Percentiles rank a stretch among this genome's conserved stretches.
phyloP scores from a whole-genome alignment of 1,140 invertebrate genomes.

The Heliconius hewitsoni region DNA sequence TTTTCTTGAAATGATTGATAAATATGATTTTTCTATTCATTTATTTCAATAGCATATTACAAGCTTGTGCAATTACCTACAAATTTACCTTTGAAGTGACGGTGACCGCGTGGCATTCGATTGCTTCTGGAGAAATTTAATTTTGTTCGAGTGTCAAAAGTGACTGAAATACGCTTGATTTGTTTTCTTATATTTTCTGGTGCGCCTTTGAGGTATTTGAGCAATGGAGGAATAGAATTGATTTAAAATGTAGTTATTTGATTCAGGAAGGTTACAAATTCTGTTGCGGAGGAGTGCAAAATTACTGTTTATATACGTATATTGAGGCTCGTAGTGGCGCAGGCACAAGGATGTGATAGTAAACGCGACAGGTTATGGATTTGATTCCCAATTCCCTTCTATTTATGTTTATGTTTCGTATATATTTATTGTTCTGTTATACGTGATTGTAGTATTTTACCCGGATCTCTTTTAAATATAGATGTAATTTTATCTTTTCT shows the following conservation, averaged over 20 bases:
- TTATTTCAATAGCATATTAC: neutral
- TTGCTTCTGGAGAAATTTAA: slow-evolving; percentile 27
- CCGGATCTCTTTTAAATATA: too few relatives aligned
- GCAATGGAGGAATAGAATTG: neutral
- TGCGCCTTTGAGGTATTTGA: neutral
- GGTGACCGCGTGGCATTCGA: slow-evolving; percentile 16
- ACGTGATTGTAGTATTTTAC: too few relatives aligned
- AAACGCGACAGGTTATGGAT: too few relatives aligned
- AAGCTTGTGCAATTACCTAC: neutral
- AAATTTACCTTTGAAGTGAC: slow-evolving; percentile 14
- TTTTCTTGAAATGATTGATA: neutral
- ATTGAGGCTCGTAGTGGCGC: too few relatives aligned
- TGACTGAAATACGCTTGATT: slow-evolving; percentile 16
- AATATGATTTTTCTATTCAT: neutral
- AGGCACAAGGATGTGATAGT: too few relatives aligned
- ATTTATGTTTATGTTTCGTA: too few relatives aligned
- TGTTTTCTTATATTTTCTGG: slow-evolving; percentile 21
- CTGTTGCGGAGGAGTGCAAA: neutral
- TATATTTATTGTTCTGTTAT: too few relatives aligned
- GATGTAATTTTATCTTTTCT: too few relatives aligned
- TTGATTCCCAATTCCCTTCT: too few relatives aligned
- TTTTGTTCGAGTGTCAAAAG: slow-evolving; percentile 24
- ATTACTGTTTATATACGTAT: neutral
- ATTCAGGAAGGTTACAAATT: neutral
- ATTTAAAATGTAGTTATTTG: neutral